Conservation (phyloP, 2,888 invertebrate genomes). For the Exephanes ischioxanthus region DNA sequence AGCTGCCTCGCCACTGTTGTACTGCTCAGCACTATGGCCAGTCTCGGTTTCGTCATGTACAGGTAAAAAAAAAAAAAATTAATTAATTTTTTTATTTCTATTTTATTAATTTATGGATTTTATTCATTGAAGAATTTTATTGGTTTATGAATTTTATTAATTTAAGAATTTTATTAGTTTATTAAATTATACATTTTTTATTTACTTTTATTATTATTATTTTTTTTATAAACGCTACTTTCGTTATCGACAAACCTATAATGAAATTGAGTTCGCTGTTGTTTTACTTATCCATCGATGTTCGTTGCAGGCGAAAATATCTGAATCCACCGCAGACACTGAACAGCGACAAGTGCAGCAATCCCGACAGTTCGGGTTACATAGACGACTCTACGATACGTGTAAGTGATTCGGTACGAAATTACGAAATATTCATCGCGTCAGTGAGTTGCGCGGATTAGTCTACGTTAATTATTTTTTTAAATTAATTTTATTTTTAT, state of each 20-base stretch:
- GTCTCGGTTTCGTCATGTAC: constrained; percentile 83
- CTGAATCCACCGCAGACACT: constrained; percentile 94
- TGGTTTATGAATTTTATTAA: too few relatives aligned
- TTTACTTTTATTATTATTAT: too few relatives aligned
- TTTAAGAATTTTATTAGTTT: too few relatives aligned
- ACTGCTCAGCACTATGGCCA: constrained; percentile 81
- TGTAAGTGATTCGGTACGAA: constrained; percentile 86
- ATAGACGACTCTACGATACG: constrained; percentile 94
- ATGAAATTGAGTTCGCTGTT: background rate
- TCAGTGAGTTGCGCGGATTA: constrained; percentile 8
- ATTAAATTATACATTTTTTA: too few relatives aligned
- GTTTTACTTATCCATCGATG: background rate
- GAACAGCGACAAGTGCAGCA: constrained; percentile 91
- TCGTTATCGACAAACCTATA: constrained; percentile 5
- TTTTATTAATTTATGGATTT: background rate
- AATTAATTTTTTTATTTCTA: background rate
- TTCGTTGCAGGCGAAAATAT: constrained; percentile 87
- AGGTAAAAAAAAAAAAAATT: constrained; percentile 75
- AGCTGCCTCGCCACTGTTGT: constrained; percentile 81
- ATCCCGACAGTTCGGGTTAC: constrained; percentile 94
- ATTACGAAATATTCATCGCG: constrained; percentile 9
- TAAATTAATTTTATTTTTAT: background rate
- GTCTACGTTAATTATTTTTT: background rate
- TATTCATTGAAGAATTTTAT: too few relatives aligned
- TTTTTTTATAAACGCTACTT: background rate